Evolutionary conservation across 2,888 invertebrate genomes (phyloP).

Genomic region (Selenia dentaria): DNA sequence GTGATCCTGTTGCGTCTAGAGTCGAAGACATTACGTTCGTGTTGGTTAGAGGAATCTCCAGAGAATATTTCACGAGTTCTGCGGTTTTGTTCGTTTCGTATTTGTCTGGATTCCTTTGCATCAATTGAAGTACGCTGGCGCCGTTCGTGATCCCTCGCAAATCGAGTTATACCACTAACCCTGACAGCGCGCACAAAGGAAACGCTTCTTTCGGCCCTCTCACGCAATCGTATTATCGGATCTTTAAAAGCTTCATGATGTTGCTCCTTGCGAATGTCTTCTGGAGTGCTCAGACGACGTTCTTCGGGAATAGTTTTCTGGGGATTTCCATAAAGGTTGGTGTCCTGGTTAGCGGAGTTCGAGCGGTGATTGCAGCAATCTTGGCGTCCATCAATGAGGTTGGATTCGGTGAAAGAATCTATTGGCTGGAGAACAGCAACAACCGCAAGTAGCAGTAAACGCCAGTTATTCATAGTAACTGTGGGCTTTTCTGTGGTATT

Average conservation of each 20-base stretch:
- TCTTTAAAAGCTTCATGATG: constrained; percentile 39
- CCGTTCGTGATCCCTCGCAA: constrained; percentile 17
- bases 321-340: constrained; percentile 35
- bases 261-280: constrained; percentile 38
- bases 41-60: constrained; percentile 16
- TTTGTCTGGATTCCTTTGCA: constrained; percentile 6
- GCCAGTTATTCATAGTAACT: constrained; percentile 81
- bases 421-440: constrained; percentile 67
- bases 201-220: constrained; percentile 16
- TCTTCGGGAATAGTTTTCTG: constrained; percentile 19
- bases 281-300: constrained; percentile 23
- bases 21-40: constrained; percentile 23
- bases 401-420: constrained; percentile 59
- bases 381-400: constrained; percentile 70
- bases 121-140: constrained; percentile 6
- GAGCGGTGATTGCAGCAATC: constrained; percentile 56
- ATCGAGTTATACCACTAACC: constrained; percentile 5
- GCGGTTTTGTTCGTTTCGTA: constrained; percentile 14
- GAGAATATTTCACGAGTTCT: constrained; percentile 8
- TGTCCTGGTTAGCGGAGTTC: constrained; percentile 36
- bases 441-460: constrained; percentile 73
- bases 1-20: constrained; percentile 17
- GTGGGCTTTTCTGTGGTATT: constrained; percentile 45
- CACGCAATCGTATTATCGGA: constrained; percentile 17
- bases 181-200: constrained; percentile 7